Evolutionary conservation across 2,113 vertebrate species (phyloP), one percentile per base, ranked within the genome.

Genomic region (Pimephales promelas): DNA sequence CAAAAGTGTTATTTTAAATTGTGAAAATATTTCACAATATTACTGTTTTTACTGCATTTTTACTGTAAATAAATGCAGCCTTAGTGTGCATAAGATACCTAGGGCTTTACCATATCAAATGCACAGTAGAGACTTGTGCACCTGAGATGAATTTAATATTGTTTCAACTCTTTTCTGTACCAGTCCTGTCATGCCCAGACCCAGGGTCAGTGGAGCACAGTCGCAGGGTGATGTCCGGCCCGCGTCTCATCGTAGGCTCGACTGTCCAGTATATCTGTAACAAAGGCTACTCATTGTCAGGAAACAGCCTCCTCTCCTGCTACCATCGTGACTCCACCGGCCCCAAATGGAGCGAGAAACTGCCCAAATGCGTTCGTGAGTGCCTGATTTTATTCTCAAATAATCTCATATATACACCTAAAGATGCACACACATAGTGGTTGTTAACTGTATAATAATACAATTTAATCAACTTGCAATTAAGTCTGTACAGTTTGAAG

Each of bases 251-350:
- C 0, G 96, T 97, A 79, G 96, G 96, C 79, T 93, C 95, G 83
- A 97, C 96, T 0, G 94, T 99, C 84, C 97, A 96, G 90, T 99
- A 96, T 31, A 84, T 97, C 86, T 99, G 97, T 0, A 94, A 96
- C 91, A 96, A 96, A 81, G 97, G 97, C 83, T 97, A 96, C 22
- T 72, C 90, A 56, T 91, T 99, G 89, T 95, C 95, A 0, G 97
- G 97, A 0, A 93, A 95, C 3, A 94, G 94, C 47, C 93, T 96
- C 20, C 94, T 99, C 70, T 96, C 95, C 86, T 99, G 97, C 91
- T 96, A 96, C 1, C 95, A 94, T 82, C 95, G 96, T 0, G 95
- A 96, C 0, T 93, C 95, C 0, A 93, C 94, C 0, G 96, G 94
- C 31, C 97, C 97, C 66, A 96, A 96, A 85, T 99, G 97, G 97